Base-by-base conservation (phyloP, 2,888 invertebrate genomes). In the Drymonia ruficornis region DNA sequence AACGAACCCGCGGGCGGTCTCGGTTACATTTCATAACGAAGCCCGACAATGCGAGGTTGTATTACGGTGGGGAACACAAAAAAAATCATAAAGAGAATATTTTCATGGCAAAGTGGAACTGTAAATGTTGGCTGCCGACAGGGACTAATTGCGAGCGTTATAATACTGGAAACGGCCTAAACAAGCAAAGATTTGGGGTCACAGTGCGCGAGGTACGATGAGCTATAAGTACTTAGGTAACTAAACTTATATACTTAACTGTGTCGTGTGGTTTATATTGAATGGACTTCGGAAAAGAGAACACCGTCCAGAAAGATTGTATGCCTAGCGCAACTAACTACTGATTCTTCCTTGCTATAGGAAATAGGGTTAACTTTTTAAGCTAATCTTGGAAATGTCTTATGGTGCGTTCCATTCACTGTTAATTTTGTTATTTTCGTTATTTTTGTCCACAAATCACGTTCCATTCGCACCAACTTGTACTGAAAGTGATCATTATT, bases 61-160 rank as follows among this genome's bases (percentile, higher is more conserved):
- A 45, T n/a, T 28, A 28, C 28, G 19, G 19, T 9, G 19, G 12
- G 19, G n/a, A 45, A 45, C 28, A 28, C 61, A 63, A 59, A 53
- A 59, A 59, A 56, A 49, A 55, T 58, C 59, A 50, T 59, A 51
- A 58, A 65, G 53, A 53, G 47, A 57, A 61, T 53, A 40, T 56
- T 64, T 72, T 70, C 56, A 70, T 59, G 49, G 47, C 45, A 59
- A 54, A 50, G 55, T 16, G 49, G 52, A 48, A 46, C 57, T 47
- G 55, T 63, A 59, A 68, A 62, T 65, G 65, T 61, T 57, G 53
- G 47, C 56, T 61, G 68, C 28, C 56, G 74, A 71, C 76, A 62
- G 59, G 47, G 66, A 76, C 68, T 76, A 76, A 76, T 76, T 74
- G 63, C 62, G 49, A 59, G 57, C 68, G 50, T 73, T 76, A 75